Base-by-base conservation (phyloP, 2,797 vertebrate species). In the Diceros bicornis region DNA sequence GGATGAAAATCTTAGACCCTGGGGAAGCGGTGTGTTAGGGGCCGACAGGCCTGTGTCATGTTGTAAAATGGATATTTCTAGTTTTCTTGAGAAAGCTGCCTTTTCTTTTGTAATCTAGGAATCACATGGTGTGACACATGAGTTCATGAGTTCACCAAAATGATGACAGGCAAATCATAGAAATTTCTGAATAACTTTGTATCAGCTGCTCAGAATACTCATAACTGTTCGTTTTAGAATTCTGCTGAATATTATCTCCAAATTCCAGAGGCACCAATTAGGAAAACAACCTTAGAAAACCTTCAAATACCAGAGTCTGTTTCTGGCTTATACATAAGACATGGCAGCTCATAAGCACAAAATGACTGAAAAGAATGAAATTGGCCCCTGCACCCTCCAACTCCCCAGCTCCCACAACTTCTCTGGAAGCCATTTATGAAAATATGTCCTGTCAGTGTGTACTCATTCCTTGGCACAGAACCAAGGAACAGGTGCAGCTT, bases 171-270 rank as follows among this genome's bases (percentile, higher is more conserved):
- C 27, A 57, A 79, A 86, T 89, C 8, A 77, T 5, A 91, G 61
- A 62, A 69, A 89, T 94, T 91, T 94, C 79, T 52, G 93, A 93
- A 79, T 66, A 88, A 89, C 14, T 55, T 34, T 69, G 34, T 59
- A 86, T 47, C 61, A 57, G 34, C 59, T 77, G 50, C 47, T 97
- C 23, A 41, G 27, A 68, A 74, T 93, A 78, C 55, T 91, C 62
- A 61, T 29, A 94, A 32, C 14, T 71, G 4, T 13, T 87, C 44
- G 13, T 37, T 79, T 87, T 83, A 64, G 18, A 94, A 74, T 95
- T 83, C 52, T 94, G 55, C 37, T 84, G 66, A 92, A 37, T 75
- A 32, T 59, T 88, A n/a, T 37, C 34, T 4, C 47, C 13, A 52
- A 85, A 47, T 94, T 88, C 78, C 62, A 91, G 83, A 77, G 14